These are phyloP conservation scores for Nettapus auritus DNA, from an alignment of 2,113 vertebrate species.

Conservation along the genomic window DNA sequence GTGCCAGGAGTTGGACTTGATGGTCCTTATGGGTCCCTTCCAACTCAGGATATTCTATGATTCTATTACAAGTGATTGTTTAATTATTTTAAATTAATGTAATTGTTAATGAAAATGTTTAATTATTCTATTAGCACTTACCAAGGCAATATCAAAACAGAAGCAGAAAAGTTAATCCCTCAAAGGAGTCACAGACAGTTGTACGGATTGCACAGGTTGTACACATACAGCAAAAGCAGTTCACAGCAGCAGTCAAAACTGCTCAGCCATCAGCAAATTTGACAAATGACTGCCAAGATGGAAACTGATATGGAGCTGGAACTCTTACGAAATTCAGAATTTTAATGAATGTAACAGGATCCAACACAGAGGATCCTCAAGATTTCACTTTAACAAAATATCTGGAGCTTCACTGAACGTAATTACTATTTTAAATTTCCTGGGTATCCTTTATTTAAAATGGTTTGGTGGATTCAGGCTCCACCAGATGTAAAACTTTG, in stretches of 20 bases:
- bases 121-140: background rate
- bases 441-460: background rate
- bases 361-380: background rate
- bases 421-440: background rate
- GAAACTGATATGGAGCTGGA: background rate
- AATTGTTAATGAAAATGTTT: background rate
- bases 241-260: background rate
- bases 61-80: background rate
- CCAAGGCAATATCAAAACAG: background rate
- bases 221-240: rapidly evolving
- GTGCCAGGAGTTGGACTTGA: too few species aligned
- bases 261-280: background rate
- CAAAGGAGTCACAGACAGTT: background rate
- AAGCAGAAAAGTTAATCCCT: background rate
- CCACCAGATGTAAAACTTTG: background rate
- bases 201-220: too few species aligned
- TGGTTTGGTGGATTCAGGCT: background rate
- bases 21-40: too few species aligned
- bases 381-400: background rate
- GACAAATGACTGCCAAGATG: background rate
- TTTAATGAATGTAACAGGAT: background rate
- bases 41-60: too few species aligned
- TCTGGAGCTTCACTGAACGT: background rate
- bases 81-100: too few species aligned
- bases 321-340: background rate